Evolutionary conservation across 2,113 vertebrate species (phyloP).

Genomic region (Felis catus): DNA sequence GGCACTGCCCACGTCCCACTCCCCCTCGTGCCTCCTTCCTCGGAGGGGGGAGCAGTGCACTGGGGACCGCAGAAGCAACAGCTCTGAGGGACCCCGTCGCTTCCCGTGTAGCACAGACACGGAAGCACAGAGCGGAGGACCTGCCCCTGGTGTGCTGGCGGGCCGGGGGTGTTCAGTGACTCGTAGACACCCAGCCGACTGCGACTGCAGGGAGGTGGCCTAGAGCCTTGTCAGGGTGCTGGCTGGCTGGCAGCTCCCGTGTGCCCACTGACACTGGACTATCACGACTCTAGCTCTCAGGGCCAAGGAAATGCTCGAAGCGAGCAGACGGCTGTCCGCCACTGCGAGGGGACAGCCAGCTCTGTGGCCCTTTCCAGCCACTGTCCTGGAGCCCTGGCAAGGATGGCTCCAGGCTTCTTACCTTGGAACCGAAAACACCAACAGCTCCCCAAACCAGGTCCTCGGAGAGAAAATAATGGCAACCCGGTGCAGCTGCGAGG

Average conservation of each 20-base stretch:
- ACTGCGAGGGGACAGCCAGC: neutral
- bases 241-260: rapidly evolving
- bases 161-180: constrained; percentile 34
- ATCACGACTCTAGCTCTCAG: constrained; percentile 57
- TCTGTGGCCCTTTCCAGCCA: constrained; percentile 7
- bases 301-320: constrained; percentile 50
- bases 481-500: neutral
- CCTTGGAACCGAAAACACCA: neutral
- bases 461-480: constrained; percentile 55
- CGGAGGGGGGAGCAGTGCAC: neutral
- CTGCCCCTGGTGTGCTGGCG: neutral
- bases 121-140: neutral
- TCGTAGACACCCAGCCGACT: neutral
- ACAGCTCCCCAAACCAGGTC: constrained; percentile 6
- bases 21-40: neutral
- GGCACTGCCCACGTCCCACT: neutral
- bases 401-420: constrained; percentile 3
- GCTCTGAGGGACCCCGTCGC: neutral
- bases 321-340: neutral
- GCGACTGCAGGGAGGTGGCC: neutral
- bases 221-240: neutral
- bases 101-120: neutral
- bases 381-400: neutral
- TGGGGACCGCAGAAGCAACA: neutral
- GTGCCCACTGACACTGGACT: constrained; percentile 28